These are phyloP conservation scores for Xyrauchen texanus DNA, from an alignment of 2,113 vertebrate genomes.

Conservation along the genomic window DNA sequence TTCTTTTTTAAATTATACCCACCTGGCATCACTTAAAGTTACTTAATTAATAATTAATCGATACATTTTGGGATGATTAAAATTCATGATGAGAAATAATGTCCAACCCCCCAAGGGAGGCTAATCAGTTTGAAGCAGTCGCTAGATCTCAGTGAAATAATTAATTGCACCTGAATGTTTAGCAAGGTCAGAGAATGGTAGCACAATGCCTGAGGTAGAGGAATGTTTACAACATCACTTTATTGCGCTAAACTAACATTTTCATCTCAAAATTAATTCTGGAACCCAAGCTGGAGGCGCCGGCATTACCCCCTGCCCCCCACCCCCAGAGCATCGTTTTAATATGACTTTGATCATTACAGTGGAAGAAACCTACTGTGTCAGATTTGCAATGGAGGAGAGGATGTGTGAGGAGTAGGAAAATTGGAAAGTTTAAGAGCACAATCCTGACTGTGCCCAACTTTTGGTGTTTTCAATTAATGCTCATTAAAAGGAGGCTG, in stretches of 20 bases:
- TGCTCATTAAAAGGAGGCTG: slow-evolving; percentile 1
- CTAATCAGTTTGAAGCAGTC: slow-evolving; percentile 68
- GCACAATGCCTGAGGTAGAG: slow-evolving; percentile 60
- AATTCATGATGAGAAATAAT: slow-evolving; percentile 81
- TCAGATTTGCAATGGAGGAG: slow-evolving; percentile 31
- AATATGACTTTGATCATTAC: slow-evolving; percentile 58
- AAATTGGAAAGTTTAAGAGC: background rate
- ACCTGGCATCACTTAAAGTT: slow-evolving; percentile 81
- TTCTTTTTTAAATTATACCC: slow-evolving; percentile 78
- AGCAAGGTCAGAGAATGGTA: slow-evolving; percentile 71
- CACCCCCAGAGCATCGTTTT: slow-evolving; percentile 35
- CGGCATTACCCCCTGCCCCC: background rate
- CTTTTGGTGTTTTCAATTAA: background rate
- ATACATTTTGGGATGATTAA: slow-evolving; percentile 81
- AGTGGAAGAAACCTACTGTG: slow-evolving; percentile 41
- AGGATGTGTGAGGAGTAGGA: background rate
- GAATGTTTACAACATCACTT: slow-evolving; percentile 56
- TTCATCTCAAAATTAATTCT: slow-evolving; percentile 59
- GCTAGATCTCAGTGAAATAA: slow-evolving; percentile 78
- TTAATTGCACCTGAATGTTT: slow-evolving; percentile 82
- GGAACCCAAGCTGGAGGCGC: background rate
- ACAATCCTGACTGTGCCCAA: background rate
- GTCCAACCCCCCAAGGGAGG: slow-evolving; percentile 71
- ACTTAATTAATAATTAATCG: slow-evolving; percentile 82
- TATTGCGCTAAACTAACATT: slow-evolving; percentile 51